Percentiles rank a stretch among this genome's conserved stretches.
phyloP scores from a whole-genome alignment of 2,888 invertebrate species.

The Parnassius smintheus region DNA sequence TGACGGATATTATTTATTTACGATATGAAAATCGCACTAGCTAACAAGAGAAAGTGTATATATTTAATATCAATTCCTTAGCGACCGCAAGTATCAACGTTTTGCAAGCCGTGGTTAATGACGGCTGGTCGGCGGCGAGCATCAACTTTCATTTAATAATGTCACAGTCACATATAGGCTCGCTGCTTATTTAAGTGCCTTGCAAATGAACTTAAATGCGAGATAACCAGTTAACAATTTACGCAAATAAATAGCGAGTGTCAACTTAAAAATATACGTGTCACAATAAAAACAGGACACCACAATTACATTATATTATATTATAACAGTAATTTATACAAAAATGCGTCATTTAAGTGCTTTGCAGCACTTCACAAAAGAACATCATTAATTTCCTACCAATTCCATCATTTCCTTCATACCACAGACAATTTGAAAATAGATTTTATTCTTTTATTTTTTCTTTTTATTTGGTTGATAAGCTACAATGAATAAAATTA shows the following conservation, averaged over 20 bases:
- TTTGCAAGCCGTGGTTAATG: slow-evolving; percentile 34
- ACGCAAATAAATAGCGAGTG: neutral
- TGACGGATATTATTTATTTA: slow-evolving; percentile 4
- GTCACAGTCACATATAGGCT: slow-evolving; percentile 33
- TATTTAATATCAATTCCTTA: slow-evolving; percentile 31
- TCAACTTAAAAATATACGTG: too few relatives aligned
- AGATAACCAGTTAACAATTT: slow-evolving; percentile 33
- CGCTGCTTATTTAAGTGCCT: slow-evolving; percentile 41
- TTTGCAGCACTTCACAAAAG: too few relatives aligned
- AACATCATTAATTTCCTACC: too few relatives aligned
- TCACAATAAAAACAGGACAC: too few relatives aligned
- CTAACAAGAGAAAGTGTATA: slow-evolving; percentile 39
- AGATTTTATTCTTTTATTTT: too few relatives aligned
- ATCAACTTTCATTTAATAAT: slow-evolving; percentile 56
- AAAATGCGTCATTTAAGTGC: too few relatives aligned
- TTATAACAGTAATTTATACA: too few relatives aligned
- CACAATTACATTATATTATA: too few relatives aligned
- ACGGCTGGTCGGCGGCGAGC: slow-evolving; percentile 30
- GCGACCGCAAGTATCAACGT: slow-evolving; percentile 32
- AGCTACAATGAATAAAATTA: too few relatives aligned
- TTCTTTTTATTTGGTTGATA: too few relatives aligned
- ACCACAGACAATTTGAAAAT: too few relatives aligned
- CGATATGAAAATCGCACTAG: slow-evolving; percentile 10
- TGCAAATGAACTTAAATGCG: slow-evolving; percentile 42
- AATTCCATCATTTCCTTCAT: too few relatives aligned